Evolutionary conservation across 30 jellyfish, hydroid and myxozoan genomes (phyloP).

Genomic region (Cassiopea xamachana): DNA sequence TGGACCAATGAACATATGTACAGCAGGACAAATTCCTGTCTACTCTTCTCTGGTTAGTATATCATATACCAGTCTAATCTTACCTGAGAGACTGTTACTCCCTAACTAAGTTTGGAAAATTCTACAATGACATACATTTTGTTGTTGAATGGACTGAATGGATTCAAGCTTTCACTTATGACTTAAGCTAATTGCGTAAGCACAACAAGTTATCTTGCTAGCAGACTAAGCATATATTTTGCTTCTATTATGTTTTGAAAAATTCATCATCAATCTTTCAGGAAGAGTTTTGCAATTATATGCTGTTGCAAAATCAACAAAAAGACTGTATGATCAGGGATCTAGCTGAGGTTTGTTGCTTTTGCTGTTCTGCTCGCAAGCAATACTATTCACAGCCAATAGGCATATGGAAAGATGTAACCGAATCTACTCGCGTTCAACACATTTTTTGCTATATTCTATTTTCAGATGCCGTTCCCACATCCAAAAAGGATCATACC

Average conservation of each 20-base stretch:
- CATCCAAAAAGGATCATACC: constrained; percentile 65
- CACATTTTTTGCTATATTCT: neutral
- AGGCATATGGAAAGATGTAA: neutral
- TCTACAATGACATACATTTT: neutral
- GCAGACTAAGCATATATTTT: no score
- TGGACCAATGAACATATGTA: no score
- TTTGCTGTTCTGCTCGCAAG: neutral
- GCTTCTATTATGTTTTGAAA: no score
- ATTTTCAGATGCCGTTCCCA: constrained; percentile 83
- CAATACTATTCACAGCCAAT: no score
- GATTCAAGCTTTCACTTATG: no score
- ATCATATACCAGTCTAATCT: no score
- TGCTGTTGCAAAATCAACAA: constrained; percentile 93
- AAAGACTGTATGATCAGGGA: constrained; percentile 93
- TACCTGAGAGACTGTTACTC: neutral
- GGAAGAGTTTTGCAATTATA: constrained; percentile 95
- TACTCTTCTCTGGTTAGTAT: no score
- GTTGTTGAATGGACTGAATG: neutral
- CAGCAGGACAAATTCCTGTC: no score
- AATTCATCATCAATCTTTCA: neutral
- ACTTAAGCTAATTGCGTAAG: neutral
- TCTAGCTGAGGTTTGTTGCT: constrained; percentile 58
- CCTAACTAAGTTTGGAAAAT: neutral
- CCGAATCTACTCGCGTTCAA: neutral
- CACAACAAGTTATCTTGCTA: neutral